Conservation (phyloP, 2,888 invertebrate species). For the Thalpophila matura region DNA sequence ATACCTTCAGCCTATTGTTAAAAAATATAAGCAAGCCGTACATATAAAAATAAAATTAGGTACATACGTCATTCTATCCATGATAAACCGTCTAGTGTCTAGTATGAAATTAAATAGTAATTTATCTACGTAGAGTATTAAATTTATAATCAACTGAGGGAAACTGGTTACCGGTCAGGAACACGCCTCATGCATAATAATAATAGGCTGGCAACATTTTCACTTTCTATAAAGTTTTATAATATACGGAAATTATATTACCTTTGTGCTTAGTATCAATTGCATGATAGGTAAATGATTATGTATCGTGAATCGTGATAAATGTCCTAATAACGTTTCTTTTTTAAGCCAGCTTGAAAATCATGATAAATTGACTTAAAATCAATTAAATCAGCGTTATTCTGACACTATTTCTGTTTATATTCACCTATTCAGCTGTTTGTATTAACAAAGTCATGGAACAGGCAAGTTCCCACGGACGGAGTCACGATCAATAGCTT, state of each 20-base stretch:
- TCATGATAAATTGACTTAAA: too few relatives aligned
- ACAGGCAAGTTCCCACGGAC: too few relatives aligned
- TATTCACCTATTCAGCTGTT: too few relatives aligned
- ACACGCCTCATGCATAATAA: constrained; percentile 20
- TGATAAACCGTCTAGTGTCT: neutral
- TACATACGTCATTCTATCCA: neutral
- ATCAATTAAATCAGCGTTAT: too few relatives aligned
- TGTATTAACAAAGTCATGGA: too few relatives aligned
- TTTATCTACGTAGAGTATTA: constrained; percentile 4
- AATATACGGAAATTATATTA: constrained; percentile 35
- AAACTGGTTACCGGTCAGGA: constrained; percentile 27
- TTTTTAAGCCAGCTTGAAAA: too few relatives aligned
- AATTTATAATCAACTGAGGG: constrained; percentile 12
- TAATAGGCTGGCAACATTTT: constrained; percentile 28
- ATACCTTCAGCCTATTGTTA: too few relatives aligned
- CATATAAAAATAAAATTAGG: constrained; percentile 7
- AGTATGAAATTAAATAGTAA: constrained; percentile 14
- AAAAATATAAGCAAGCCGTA: neutral
- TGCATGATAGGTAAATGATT: constrained; percentile 23
- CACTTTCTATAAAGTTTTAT: constrained; percentile 48
- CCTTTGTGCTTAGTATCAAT: neutral
- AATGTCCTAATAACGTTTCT: too few relatives aligned
- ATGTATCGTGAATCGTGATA: too few relatives aligned
- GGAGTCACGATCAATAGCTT: too few relatives aligned
- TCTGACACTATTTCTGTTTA: too few relatives aligned